Conservation (phyloP, 1,140 invertebrate genomes). For the Globodera rostochiensis region DNA sequence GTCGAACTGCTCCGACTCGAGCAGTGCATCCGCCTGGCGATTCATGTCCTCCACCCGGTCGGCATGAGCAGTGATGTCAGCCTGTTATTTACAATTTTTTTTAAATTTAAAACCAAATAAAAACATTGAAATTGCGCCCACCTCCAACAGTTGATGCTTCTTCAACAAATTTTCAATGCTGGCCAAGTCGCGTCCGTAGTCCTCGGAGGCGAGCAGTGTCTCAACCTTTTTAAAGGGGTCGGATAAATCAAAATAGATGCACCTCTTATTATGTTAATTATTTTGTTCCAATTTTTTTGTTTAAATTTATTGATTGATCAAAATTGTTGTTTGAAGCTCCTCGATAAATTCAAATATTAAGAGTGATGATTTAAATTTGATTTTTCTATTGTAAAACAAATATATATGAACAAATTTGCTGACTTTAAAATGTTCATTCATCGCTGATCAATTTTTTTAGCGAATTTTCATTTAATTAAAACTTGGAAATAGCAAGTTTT, state of each 20-base stretch:
- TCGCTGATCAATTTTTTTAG: too few relatives aligned
- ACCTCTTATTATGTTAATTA: neutral
- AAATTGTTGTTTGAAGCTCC: too few relatives aligned
- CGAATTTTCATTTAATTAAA: too few relatives aligned
- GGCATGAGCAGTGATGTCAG: constrained; percentile 86
- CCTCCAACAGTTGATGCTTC: constrained; percentile 75
- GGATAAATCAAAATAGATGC: neutral
- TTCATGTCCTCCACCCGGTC: constrained; percentile 91
- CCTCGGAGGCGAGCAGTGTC: constrained; percentile 88
- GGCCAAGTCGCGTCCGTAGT: constrained; percentile 94
- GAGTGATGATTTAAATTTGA: too few relatives aligned
- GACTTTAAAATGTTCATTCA: too few relatives aligned
- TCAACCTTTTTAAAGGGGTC: constrained; percentile 69
- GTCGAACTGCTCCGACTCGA: constrained; percentile 92
- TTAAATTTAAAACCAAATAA: neutral
- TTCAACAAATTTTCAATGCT: constrained; percentile 96
- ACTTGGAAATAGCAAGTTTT: too few relatives aligned
- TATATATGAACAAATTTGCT: too few relatives aligned
- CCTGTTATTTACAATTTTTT: constrained; percentile 71
- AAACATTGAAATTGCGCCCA: neutral
- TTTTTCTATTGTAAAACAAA: too few relatives aligned
- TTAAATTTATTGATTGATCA: too few relatives aligned
- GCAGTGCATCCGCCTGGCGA: constrained; percentile 85
- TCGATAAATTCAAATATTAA: too few relatives aligned
- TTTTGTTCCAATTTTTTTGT: too few relatives aligned